These are phyloP conservation scores for Toxotes chatareus DNA, from an alignment of 2,113 vertebrate genomes.

Conservation along the genomic window DNA sequence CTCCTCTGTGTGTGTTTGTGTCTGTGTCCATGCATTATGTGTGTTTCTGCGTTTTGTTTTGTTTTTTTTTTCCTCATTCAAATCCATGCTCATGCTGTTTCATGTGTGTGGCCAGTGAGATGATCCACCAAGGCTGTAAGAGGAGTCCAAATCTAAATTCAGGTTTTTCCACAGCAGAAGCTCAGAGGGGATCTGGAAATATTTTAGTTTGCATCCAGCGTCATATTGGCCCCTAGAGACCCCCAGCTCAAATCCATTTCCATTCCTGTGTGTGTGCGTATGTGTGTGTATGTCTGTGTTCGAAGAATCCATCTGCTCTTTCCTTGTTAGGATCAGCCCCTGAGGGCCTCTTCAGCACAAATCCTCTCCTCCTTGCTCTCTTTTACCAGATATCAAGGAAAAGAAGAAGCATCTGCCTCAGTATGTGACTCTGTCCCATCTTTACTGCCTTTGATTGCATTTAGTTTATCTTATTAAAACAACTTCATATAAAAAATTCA, in stretches of 20 bases:
- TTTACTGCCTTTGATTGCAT: background rate
- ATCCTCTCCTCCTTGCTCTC: constrained; percentile 37
- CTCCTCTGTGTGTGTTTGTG: constrained; percentile 5
- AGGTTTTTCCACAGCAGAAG: constrained; percentile 15
- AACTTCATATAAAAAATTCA: too few species aligned
- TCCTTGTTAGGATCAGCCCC: constrained; percentile 49
- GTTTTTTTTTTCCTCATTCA: background rate
- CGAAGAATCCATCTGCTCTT: constrained; percentile 37
- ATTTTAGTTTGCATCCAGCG: constrained; percentile 47
- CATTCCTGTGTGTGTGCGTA: constrained; percentile 16
- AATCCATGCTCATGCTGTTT: constrained; percentile 24
- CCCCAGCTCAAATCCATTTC: constrained; percentile 43
- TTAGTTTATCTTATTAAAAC: background rate
- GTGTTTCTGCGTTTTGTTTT: background rate
- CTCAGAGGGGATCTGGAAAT: constrained; percentile 54
- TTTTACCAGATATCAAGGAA: constrained; percentile 2
- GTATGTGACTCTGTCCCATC: background rate
- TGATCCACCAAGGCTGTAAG: constrained; percentile 21
- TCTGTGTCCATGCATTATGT: background rate
- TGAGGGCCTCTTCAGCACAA: constrained; percentile 25
- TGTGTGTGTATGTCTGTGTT: constrained; percentile 22
- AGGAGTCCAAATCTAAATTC: constrained; percentile 32
- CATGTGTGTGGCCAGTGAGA: constrained; percentile 2
- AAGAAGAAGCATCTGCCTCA: background rate
- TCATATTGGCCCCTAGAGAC: constrained; percentile 51